These are phyloP conservation scores for Eristalis pertinax DNA, from an alignment of 2,888 invertebrate genomes.

Conservation along the genomic window DNA sequence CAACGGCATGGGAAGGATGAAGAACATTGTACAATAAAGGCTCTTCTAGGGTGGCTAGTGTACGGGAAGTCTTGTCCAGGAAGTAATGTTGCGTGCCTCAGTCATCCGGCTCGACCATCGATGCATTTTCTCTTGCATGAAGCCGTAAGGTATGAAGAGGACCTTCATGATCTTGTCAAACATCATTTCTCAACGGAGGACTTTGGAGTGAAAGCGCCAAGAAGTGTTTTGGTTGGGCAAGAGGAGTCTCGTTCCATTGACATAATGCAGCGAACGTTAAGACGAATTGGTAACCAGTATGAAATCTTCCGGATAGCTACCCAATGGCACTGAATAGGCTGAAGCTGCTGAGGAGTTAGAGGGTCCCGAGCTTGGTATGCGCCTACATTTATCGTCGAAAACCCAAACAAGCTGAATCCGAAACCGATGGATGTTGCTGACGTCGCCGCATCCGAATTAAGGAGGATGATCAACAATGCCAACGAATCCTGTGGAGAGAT, in stretches of 20 bases:
- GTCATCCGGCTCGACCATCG: neutral
- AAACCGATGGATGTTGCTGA: constrained; percentile 54
- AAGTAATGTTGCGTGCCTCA: neutral
- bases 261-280: constrained; percentile 14
- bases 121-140: constrained; percentile 40
- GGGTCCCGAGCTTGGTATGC: constrained; percentile 73
- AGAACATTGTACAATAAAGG: constrained; percentile 26
- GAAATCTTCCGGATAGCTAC: too few relatives aligned
- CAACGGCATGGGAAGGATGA: constrained; percentile 28
- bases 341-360: constrained; percentile 27
- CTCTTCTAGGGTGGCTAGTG: constrained; percentile 45
- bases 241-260: neutral
- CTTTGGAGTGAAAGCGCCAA: constrained; percentile 11
- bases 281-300: constrained; percentile 6
- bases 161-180: constrained; percentile 30
- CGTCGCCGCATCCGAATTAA: constrained; percentile 52
- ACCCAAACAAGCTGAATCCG: constrained; percentile 39
- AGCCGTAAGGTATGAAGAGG: constrained; percentile 24
- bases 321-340: constrained; percentile 35
- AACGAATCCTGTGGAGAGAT: constrained; percentile 60
- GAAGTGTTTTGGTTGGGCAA: constrained; percentile 12
- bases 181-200: constrained; percentile 25
- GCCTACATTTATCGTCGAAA: constrained; percentile 68
- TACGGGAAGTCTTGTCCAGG: constrained; percentile 19
- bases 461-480: constrained; percentile 36